Conservation (phyloP, 2,797 vertebrate genomes). For the Mareca penelope region DNA sequence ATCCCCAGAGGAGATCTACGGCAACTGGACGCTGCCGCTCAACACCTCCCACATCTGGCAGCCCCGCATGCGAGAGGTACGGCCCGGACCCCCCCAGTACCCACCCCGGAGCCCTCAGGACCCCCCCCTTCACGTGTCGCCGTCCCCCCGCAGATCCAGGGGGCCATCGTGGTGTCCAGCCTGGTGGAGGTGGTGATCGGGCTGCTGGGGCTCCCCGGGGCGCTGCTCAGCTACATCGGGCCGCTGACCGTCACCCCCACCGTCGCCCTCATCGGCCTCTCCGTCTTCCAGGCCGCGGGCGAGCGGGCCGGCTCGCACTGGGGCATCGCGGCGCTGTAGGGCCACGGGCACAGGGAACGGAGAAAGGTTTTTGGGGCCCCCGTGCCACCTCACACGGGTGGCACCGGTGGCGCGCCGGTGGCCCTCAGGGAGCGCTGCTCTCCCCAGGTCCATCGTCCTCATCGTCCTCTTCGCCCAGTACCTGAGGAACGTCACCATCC, state of each 20-base stretch:
- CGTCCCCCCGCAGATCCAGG: conserved; percentile 85
- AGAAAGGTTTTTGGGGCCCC: not conserved
- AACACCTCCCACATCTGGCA: conserved; percentile 94
- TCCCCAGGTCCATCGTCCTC: conserved; percentile 86
- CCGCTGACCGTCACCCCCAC: conserved; percentile 95
- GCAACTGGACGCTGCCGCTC: conserved; percentile 88
- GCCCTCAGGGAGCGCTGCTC: not conserved
- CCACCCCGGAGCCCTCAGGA: not conserved
- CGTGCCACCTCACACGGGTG: not conserved
- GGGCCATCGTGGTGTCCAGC: conserved; percentile 92
- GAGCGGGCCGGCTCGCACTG: conserved; percentile 93
- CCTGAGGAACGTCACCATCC: conserved; percentile 83
- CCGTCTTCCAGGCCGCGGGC: conserved; percentile 90
- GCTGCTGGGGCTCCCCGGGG: conserved; percentile 88
- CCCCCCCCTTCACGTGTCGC: not conserved
- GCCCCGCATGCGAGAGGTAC: conserved; percentile 92
- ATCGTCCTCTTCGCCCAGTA: conserved; percentile 94
- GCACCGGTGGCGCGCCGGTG: not conserved
- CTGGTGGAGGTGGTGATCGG: conserved; percentile 88
- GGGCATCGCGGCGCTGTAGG: conserved; percentile 91
- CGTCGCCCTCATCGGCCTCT: conserved; percentile 92
- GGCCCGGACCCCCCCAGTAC: rapidly evolving
- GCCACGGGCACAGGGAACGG: rapidly evolving
- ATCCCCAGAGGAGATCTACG: conserved; percentile 90
- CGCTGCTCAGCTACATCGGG: conserved; percentile 91